Base-by-base conservation (phyloP, 1,140 invertebrate species). In the Nasonia vitripennis region DNA sequence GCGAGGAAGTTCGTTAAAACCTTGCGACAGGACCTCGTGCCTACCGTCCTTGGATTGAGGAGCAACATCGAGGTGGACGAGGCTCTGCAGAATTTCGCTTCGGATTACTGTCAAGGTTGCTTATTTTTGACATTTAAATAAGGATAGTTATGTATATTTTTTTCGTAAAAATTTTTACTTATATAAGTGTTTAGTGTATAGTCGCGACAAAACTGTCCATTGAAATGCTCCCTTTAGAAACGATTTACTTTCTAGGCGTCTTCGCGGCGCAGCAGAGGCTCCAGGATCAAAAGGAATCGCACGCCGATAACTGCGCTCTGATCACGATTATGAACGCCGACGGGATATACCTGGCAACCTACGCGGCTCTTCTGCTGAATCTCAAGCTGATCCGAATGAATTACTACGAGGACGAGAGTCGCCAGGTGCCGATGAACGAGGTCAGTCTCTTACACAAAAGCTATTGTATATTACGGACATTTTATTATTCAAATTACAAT, bases 271-370 rank as follows among this genome's bases (percentile, higher is more conserved):
- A 94, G 85, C 93, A 93, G 81, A 92, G 91, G 81, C 83, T 92
- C 10, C 91, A 92, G 45, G 91, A 91, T 71, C 87, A 92, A 87
- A 89, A 85, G 10, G 89, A 92, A 12, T 48, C 73, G 5, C 71
- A n/a, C 23, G 81, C 84, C 0, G 91, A 93, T 41, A 87, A 90
- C 2, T 93, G 91, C 78, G 90, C 92, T 7, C 87, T 93, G 55
- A 93, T 96, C 4, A 97, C 97, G 34, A 98, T 98, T 73, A 97
- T 98, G 93, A 99, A 99, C 92, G 98, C 98, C 31, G 98, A 99
- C 94, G 98, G 98, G 77, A 97, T 99, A 77, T 99, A 99, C 91
- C 93, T 98, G 79, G 97, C 98, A 1, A 97, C 97, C 0, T 98
- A 98, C 90, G 95, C 97, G 2, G 96, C 97, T 2, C 92, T 99